Percentiles rank a stretch among this genome's conserved stretches.
Evolutionary conservation across 2,888 invertebrate species (phyloP).

Genomic region (Pollenia angustigena): DNA sequence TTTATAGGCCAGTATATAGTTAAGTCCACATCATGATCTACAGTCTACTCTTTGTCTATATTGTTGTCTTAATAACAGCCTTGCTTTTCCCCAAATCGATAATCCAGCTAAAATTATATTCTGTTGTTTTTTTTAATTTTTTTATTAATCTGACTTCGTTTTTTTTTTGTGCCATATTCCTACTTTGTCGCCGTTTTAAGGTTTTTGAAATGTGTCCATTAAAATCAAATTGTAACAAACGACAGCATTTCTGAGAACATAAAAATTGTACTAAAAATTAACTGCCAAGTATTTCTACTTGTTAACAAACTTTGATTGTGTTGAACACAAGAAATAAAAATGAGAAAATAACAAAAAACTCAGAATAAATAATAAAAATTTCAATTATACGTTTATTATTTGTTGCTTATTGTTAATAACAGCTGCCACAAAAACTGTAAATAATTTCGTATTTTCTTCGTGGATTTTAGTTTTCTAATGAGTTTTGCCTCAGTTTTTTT

Average conservation of each 20-base stretch:
- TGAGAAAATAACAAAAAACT: background rate
- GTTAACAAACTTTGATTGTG: background rate
- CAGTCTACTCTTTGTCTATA: too few relatives aligned
- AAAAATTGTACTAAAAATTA: slow-evolving; percentile 13
- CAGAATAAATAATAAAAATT: background rate
- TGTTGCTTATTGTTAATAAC: slow-evolving; percentile 10
- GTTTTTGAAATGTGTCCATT: slow-evolving; percentile 40
- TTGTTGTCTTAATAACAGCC: too few relatives aligned
- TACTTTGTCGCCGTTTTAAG: background rate
- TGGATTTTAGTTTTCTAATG: background rate
- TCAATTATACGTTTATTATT: background rate
- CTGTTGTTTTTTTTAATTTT: background rate
- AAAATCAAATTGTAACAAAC: background rate
- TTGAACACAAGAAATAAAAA: background rate
- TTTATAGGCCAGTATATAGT: too few relatives aligned
- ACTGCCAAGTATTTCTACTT: slow-evolving; percentile 7
- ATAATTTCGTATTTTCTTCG: background rate
- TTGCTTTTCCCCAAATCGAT: too few relatives aligned
- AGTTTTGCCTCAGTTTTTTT: too few relatives aligned
- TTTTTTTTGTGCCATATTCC: background rate
- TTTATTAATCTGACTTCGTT: background rate
- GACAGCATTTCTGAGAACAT: background rate
- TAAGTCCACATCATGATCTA: too few relatives aligned
- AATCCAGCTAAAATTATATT: too few relatives aligned
- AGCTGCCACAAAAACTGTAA: slow-evolving; percentile 16